These are phyloP conservation scores for Psilopogon haemacephalus DNA, from an alignment of 2,113 vertebrate species.

Conservation along the genomic window DNA sequence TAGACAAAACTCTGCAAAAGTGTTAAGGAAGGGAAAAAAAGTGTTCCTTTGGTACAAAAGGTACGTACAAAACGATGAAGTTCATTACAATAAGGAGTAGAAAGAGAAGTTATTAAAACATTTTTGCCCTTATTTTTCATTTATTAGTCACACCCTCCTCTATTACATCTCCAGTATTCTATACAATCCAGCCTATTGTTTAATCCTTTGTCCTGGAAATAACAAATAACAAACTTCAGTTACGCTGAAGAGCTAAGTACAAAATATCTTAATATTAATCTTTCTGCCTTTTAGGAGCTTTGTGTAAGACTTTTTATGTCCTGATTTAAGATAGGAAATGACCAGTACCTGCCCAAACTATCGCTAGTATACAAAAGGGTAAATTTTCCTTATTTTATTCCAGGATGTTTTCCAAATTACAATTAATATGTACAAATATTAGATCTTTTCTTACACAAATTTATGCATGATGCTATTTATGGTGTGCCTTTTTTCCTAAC, in stretches of 20 bases:
- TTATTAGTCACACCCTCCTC: neutral
- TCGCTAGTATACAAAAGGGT: slow-evolving; percentile 23
- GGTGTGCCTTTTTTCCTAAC: slow-evolving; percentile 41
- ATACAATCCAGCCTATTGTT: neutral
- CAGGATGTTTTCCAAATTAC: slow-evolving; percentile 53
- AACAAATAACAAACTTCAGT: neutral
- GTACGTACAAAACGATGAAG: neutral
- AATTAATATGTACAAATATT: slow-evolving; percentile 35
- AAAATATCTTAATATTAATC: neutral
- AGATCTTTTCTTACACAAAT: slow-evolving; percentile 38
- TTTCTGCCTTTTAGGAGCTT: neutral
- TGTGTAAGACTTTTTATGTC: neutral
- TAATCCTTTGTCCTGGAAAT: neutral
- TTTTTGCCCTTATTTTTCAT: neutral
- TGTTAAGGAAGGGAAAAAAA: neutral
- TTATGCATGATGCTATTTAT: slow-evolving; percentile 16
- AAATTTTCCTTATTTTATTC: slow-evolving; percentile 40
- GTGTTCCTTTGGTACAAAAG: neutral
- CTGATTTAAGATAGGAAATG: neutral
- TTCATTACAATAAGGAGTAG: neutral
- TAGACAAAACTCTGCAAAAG: neutral
- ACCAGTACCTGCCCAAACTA: neutral
- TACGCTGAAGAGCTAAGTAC: neutral
- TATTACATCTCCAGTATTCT: neutral
- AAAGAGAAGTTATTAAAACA: neutral